Evolutionary conservation across 2,888 invertebrate species (phyloP), one percentile per base, ranked within the genome.

Genomic region (Andrena marginata): DNA sequence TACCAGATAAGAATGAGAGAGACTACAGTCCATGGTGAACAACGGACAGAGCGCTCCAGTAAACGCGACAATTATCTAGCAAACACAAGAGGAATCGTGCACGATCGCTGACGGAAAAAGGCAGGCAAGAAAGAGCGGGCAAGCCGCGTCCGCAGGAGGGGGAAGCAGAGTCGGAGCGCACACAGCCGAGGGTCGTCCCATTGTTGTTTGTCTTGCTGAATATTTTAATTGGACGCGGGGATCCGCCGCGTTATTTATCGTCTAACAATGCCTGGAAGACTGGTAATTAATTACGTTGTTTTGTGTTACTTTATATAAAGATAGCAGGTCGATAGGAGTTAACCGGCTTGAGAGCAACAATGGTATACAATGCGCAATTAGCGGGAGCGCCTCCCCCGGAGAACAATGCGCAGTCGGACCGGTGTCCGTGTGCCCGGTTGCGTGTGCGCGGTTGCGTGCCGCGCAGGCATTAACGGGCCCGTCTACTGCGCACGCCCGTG

Each of bases 131-230:
- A 56, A 82, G 77, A 73, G 70, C 59, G 71, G 23, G 74, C 26
- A 49, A 26, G 33, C 10, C n/a, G 35, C 62, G 60, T 76, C 74
- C 73, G 54, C 64, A 42, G 68, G 54, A 35, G 67, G 64, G 79
- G 78, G 81, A 75, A 84, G 77, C 65, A 71, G 64, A 75, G 67
- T 73, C 71, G 76, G 71, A 64, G 81, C 80, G 71, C 70, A 76
- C 81, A 67, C 85, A 77, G 75, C 81, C 75, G 84, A 82, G 85
- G 87, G 84, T 84, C 88, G 87, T 87, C 87, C 90, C 93, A 93
- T 94, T 94, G 93, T 94, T 93, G 93, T 94, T 93, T 94, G 93
- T 94, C 93, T 94, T 90, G 90, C 85, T 93, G 93, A 93, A 94
- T 93, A 94, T 93, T 93, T 94, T 94, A 93, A 94, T 94, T 94